These are phyloP conservation scores for Coregonus clupeaformis DNA, from an alignment of 2,113 vertebrate species.

Conservation along the genomic window DNA sequence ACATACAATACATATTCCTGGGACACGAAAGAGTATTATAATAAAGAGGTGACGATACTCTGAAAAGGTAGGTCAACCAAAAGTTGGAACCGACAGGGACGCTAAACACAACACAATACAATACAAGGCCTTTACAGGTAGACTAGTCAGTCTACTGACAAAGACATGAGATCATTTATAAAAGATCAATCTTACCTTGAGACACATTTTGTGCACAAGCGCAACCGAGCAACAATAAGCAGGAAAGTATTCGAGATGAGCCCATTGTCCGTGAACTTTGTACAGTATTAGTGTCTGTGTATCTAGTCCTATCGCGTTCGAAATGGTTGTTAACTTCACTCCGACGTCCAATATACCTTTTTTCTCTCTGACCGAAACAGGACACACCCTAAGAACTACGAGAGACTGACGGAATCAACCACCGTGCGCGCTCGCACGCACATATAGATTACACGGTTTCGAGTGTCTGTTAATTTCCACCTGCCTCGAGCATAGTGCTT, in stretches of 20 bases:
- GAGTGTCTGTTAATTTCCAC: neutral
- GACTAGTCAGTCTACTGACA: neutral
- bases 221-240: slow-evolving; percentile 27
- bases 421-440: neutral
- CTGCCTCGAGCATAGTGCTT: neutral
- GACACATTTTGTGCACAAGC: neutral
- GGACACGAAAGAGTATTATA: neutral
- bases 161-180: neutral
- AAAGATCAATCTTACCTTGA: slow-evolving; percentile 14
- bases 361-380: neutral
- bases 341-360: neutral
- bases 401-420: slow-evolving; percentile 30
- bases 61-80: neutral
- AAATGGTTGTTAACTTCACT: neutral
- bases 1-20: neutral
- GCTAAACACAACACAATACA: neutral
- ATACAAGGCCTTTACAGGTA: neutral
- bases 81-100: neutral
- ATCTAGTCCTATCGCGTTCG: neutral
- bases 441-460: neutral
- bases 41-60: neutral
- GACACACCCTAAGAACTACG: slow-evolving; percentile 42
- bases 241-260: neutral
- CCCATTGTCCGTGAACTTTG: neutral
- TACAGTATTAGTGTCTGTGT: neutral